phyloP scores from a whole-genome alignment of 2,797 vertebrate species.

The Pampus argenteus region DNA sequence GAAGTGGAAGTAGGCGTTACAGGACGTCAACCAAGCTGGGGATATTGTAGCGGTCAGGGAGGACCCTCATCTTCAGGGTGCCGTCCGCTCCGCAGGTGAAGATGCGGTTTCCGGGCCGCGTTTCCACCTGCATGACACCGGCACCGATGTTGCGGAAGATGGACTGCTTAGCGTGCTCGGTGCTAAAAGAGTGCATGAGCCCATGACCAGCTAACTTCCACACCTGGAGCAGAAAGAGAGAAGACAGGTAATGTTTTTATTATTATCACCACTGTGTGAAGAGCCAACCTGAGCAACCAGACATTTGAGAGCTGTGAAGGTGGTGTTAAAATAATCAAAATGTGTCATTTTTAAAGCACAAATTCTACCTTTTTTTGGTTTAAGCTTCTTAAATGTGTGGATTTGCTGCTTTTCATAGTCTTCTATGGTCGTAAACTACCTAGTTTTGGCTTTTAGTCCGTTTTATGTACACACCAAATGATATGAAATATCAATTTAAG shows the following conservation, averaged over 20 bases:
- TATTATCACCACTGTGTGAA: not conserved
- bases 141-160: conserved; percentile 98
- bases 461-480: not conserved
- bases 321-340: not conserved
- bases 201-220: conserved; percentile 94
- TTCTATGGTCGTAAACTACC: not conserved
- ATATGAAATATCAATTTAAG: not conserved
- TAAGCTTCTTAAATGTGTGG: not conserved
- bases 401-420: not conserved
- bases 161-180: conserved; percentile 97
- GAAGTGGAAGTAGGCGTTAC: conserved; percentile 73
- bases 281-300: not conserved
- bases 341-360: not conserved
- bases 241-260: not conserved
- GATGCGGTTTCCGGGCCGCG: conserved; percentile 90
- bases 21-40: conserved; percentile 92
- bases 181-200: conserved; percentile 96
- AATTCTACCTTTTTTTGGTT: not conserved
- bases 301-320: not conserved
- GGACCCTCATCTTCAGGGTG: conserved; percentile 96
- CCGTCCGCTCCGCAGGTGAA: conserved; percentile 99
- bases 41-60: conserved; percentile 93
- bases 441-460: too few relatives aligned
- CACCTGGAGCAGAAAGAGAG: conserved; percentile 82
- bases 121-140: conserved; percentile 96